These are phyloP conservation scores for Galbula dea DNA, from an alignment of 2,113 vertebrate species.

Conservation along the genomic window DNA sequence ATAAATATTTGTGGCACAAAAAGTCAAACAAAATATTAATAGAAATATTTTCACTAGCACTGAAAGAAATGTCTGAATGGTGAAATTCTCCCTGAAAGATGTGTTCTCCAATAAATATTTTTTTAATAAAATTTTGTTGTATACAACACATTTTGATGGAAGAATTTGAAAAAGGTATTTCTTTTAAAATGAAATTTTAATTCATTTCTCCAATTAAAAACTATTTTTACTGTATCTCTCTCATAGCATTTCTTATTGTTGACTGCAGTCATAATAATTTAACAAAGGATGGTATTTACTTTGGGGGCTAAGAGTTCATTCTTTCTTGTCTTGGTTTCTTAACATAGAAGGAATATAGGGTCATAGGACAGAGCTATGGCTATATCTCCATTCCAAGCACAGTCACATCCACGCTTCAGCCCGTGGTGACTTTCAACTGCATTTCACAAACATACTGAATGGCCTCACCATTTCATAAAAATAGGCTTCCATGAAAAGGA, in stretches of 20 bases:
- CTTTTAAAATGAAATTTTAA: background rate
- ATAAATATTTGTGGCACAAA: background rate
- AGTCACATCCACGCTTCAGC: background rate
- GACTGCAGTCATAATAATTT: background rate
- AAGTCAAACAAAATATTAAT: background rate
- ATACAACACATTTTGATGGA: background rate
- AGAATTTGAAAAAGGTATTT: background rate
- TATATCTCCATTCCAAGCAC: fast-evolving
- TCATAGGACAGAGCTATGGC: fast-evolving
- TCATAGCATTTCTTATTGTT: background rate
- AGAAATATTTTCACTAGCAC: background rate
- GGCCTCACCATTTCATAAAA: background rate
- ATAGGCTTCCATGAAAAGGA: background rate
- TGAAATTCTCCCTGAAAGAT: background rate
- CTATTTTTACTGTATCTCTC: background rate
- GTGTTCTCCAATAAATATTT: background rate
- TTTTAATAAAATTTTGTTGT: background rate
- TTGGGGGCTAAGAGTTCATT: background rate
- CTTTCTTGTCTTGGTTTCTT: background rate
- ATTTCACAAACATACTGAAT: background rate
- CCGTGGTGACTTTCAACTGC: background rate
- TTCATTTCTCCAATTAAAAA: background rate
- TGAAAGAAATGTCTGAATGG: background rate
- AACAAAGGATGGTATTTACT: fast-evolving
- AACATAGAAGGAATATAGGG: background rate